Evolutionary conservation across 2,888 invertebrate genomes (phyloP), one percentile per base, ranked within the genome.

Genomic region (Aphodius granarius): DNA sequence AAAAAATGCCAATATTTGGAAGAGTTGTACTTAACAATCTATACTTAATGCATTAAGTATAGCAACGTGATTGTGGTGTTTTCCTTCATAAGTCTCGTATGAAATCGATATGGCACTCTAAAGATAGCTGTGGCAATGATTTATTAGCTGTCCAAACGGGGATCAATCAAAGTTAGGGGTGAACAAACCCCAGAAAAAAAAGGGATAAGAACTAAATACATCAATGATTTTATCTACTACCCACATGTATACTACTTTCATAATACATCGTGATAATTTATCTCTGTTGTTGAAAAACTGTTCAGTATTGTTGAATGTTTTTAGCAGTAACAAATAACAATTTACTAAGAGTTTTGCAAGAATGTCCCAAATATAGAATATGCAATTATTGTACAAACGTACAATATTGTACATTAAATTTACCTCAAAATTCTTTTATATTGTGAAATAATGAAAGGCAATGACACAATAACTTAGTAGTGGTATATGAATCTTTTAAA

Each of bases 281-380:
- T n/a, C n/a, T n/a, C n/a, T n/a, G n/a, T n/a, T n/a, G n/a, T n/a
- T n/a, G n/a, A n/a, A n/a, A n/a, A n/a, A n/a, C n/a, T n/a, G n/a
- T n/a, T n/a, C n/a, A n/a, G n/a, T 62, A 62, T 62, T 62, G n/a
- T 62, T 62, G 63, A 62, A 62, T 13, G 63, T 62, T 62, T 6
- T n/a, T n/a, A n/a, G n/a, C 63, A 18, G 65, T 15, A 65, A 65
- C 65, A 65, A 65, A 63, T 63, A 63, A 63, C n/a, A n/a, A n/a
- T n/a, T n/a, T n/a, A n/a, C n/a, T n/a, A n/a, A n/a, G n/a, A n/a
- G n/a, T n/a, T n/a, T n/a, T n/a, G n/a, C n/a, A n/a, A n/a, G n/a
- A n/a, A n/a, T n/a, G n/a, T n/a, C n/a, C n/a, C n/a, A n/a, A n/a
- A n/a, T n/a, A n/a, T n/a, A n/a, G n/a, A n/a, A n/a, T n/a, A n/a